phyloP scores from a whole-genome alignment of 2,797 vertebrate species.

The Onychomys leucogaster region DNA sequence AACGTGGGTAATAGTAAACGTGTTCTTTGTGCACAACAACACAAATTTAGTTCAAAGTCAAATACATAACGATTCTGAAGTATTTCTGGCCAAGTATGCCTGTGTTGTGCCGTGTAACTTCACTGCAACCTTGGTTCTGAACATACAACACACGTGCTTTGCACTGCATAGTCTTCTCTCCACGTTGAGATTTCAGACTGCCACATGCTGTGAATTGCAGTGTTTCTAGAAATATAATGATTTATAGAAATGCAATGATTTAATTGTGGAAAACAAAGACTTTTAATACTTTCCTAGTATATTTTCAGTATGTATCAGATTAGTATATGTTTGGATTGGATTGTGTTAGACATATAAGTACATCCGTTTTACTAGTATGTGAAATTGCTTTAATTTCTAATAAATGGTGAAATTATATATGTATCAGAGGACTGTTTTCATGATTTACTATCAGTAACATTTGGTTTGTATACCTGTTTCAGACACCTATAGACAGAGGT shows the following conservation, averaged over 20 bases:
- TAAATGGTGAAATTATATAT: no score
- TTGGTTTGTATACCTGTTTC: not conserved
- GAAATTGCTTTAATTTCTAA: not conserved
- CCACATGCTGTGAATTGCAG: not conserved
- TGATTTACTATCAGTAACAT: not conserved
- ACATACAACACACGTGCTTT: not conserved
- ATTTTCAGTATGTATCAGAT: not conserved
- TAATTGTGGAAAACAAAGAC: not conserved
- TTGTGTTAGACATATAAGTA: not conserved
- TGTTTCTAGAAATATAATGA: not conserved
- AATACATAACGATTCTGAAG: no score
- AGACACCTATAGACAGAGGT: not conserved
- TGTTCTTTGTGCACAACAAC: not conserved
- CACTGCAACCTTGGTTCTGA: not conserved
- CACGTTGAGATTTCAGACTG: not conserved
- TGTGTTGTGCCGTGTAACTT: not conserved
- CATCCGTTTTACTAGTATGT: not conserved
- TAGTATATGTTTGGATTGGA: not conserved
- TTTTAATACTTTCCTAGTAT: not conserved
- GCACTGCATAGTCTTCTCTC: no score
- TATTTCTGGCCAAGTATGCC: not conserved
- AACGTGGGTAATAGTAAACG: not conserved
- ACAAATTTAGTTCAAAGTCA: not conserved
- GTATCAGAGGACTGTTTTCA: not conserved
- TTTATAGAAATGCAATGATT: not conserved